These are phyloP conservation scores for Todus mexicanus DNA, from an alignment of 2,797 vertebrate species.

Conservation along the genomic window DNA sequence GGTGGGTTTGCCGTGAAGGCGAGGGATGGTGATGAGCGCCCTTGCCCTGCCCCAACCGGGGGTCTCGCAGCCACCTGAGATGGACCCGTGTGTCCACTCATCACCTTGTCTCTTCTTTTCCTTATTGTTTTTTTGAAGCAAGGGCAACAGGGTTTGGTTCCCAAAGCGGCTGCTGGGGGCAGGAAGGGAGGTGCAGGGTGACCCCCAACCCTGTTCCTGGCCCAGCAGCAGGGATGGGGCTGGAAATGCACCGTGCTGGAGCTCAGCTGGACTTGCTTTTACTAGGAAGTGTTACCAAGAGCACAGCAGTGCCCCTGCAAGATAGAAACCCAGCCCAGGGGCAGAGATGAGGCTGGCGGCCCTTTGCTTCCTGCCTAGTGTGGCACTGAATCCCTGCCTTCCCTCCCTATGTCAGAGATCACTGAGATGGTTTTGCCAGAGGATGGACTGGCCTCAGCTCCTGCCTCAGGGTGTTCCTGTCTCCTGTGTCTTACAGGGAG, in stretches of 20 bases:
- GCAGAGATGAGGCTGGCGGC: background rate
- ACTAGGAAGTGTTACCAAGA: background rate
- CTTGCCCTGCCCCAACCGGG: background rate
- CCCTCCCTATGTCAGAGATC: background rate
- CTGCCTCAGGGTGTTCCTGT: background rate
- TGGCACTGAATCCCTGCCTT: background rate
- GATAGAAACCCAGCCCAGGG: background rate
- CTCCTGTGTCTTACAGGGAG: background rate
- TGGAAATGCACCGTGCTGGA: background rate
- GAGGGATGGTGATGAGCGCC: background rate
- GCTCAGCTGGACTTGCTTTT: background rate
- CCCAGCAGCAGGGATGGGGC: background rate
- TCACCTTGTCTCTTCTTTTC: rapidly evolving
- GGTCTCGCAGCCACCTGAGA: background rate
- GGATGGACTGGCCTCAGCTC: background rate
- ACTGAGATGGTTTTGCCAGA: background rate
- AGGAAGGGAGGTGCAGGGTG: background rate
- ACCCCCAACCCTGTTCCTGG: rapidly evolving
- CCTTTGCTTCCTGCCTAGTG: background rate
- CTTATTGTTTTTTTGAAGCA: background rate
- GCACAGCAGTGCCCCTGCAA: background rate
- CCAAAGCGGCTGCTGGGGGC: background rate
- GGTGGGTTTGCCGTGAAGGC: background rate
- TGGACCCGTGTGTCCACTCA: rapidly evolving
- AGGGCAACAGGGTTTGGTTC: background rate